Evolutionary conservation across 2,797 vertebrate species (phyloP), one percentile per base, ranked within the genome.

Genomic region (Bovichtus variegatus): DNA sequence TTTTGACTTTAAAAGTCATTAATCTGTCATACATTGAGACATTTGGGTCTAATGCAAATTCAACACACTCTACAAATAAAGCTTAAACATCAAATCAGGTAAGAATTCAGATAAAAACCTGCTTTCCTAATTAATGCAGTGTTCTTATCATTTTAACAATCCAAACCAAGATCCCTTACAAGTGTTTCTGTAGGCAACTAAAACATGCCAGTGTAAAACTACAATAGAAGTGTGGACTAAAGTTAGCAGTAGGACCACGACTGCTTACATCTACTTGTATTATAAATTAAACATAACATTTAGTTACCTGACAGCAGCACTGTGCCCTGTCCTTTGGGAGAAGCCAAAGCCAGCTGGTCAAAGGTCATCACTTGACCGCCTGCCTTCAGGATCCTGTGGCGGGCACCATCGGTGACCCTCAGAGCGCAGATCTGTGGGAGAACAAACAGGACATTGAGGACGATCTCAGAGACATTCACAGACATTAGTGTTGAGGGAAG

Each of bases 351-450:
- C 88, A 99, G 88, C 91, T 99, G 97, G 89, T 98, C 97, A 27
- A 98, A 97, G 71, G 97, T 99, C 88, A 99, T 94, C 80, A 98
- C 95, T 86, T 97, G 91, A 64, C 97, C 97, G 0, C 97, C 97
- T 2, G 97, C 87, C 84, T 97, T 97, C 69, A 98, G 90, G 89
- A 99, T 97, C 55, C 97, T 96, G 74, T 85, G 93, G 10, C 97
- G 96, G 36, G 96, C 97, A 0, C 96, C 94, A 29, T 95, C 93
- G 0, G 95, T 97, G 2, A 99, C 95, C 12, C 88, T 94, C 44
- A 98, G 92, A 2, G 97, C 97, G 2, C 97, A 98, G 23, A 99
- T 94, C 97, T 91, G 29, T 23, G 9, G 3, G 29, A 75, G 15
- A 54, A 71, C 4, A 87, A 40, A 50, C 31, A 60, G 4, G 9